Conservation (phyloP, 2,797 vertebrate genomes). For the Xyrichtys novacula region DNA sequence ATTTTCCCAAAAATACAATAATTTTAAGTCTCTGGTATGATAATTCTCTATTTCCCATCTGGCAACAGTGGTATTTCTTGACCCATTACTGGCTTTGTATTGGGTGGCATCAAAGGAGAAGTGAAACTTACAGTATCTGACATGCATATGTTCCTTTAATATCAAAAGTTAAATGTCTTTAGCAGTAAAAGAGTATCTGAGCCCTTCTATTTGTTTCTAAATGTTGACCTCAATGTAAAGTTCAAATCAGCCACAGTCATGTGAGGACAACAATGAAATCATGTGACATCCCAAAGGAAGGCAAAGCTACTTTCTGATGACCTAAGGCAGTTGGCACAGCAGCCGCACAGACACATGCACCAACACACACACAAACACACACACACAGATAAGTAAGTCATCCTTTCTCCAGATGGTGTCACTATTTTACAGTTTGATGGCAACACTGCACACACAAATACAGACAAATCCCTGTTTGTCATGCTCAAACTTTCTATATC, state of each 20-base stretch:
- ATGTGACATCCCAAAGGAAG: constrained; percentile 1
- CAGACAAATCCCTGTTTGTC: neutral
- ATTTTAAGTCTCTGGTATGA: too few species aligned
- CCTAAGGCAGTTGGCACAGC: neutral
- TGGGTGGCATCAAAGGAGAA: neutral
- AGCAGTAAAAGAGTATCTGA: neutral
- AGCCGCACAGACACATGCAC: neutral
- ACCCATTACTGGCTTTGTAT: too few species aligned
- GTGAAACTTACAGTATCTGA: neutral
- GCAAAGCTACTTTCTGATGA: neutral
- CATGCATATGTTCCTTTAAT: neutral
- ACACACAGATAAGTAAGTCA: neutral
- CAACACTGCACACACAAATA: neutral
- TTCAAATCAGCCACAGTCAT: constrained; percentile 10
- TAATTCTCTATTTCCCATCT: too few species aligned
- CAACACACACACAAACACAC: neutral
- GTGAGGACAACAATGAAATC: constrained; percentile 11
- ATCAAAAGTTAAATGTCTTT: neutral
- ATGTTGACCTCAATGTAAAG: constrained; percentile 1
- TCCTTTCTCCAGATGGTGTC: constrained; percentile 63
- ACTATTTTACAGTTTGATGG: constrained; percentile 33
- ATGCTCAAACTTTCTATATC: neutral
- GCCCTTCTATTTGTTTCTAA: neutral
- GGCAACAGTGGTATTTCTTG: too few species aligned
- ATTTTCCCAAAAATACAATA: too few species aligned